Conservation (phyloP, 2,113 vertebrate genomes). For the Pipra filicauda region DNA sequence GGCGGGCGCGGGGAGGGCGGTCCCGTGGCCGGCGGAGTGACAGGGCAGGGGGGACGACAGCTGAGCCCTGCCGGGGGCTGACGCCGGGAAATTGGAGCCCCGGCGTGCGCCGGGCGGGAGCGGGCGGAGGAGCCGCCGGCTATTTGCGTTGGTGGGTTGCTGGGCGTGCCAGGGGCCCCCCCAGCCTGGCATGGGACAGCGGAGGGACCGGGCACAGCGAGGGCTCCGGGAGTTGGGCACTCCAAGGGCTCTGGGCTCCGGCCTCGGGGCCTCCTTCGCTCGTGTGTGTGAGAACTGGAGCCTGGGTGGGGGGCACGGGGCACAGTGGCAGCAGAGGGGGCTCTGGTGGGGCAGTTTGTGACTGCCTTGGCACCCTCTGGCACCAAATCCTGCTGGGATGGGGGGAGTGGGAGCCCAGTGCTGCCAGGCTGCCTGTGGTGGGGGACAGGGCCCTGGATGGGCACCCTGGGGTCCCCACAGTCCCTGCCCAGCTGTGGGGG, state of each 20-base stretch:
- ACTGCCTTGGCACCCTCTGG: rapidly evolving
- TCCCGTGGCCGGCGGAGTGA: slow-evolving; percentile 58
- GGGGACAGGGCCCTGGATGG: neutral
- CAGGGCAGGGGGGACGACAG: slow-evolving; percentile 78
- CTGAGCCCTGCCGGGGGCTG: slow-evolving; percentile 74
- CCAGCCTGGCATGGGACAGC: neutral
- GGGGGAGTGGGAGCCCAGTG: neutral
- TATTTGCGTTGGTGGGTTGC: slow-evolving; percentile 42
- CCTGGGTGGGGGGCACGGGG: neutral
- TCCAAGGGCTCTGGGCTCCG: neutral
- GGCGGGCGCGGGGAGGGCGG: slow-evolving; percentile 8
- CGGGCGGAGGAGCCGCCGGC: neutral
- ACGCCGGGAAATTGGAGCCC: slow-evolving; percentile 80
- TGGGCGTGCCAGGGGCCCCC: slow-evolving; percentile 17
- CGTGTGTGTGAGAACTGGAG: rapidly evolving
- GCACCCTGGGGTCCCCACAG: neutral
- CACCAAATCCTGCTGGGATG: neutral
- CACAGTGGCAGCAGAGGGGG: neutral
- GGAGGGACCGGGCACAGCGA: neutral
- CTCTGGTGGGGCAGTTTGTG: rapidly evolving
- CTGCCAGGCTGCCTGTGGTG: neutral
- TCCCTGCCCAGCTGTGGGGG: neutral
- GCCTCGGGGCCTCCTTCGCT: rapidly evolving
- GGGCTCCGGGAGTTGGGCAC: neutral
- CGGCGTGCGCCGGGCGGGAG: slow-evolving; percentile 13